phyloP scores from a whole-genome alignment of 2,113 vertebrate species.

The Pygoscelis antarcticus region DNA sequence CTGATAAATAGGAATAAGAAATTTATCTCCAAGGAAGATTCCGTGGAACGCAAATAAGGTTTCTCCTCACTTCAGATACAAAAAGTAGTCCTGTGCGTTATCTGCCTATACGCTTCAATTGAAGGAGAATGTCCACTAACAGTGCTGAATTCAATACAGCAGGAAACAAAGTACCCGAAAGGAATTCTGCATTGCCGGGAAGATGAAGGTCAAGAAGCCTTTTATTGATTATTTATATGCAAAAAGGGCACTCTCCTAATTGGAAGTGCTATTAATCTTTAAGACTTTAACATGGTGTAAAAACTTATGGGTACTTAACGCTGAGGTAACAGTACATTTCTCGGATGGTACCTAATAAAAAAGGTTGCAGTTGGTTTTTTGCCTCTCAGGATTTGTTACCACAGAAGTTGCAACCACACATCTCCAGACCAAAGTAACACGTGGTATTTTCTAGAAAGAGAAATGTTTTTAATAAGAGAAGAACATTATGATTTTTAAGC shows the following conservation, averaged over 20 bases:
- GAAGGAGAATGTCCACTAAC: neutral
- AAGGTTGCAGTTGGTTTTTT: neutral
- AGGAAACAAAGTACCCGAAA: neutral
- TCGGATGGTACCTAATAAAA: neutral
- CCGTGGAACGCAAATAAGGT: neutral
- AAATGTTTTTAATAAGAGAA: neutral
- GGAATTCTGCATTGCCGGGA: neutral
- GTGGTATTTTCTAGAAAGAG: neutral
- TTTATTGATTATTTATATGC: neutral
- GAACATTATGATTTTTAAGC: neutral
- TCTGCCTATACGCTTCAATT: neutral
- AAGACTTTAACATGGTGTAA: neutral
- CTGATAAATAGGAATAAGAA: neutral
- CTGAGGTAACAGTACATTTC: neutral
- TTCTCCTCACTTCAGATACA: neutral
- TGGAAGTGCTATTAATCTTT: neutral
- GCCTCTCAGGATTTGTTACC: neutral
- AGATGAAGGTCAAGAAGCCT: neutral
- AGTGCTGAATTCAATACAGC: neutral
- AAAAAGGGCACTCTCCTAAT: neutral
- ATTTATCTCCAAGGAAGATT: neutral
- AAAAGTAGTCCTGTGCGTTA: neutral
- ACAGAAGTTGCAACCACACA: neutral
- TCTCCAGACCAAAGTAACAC: neutral
- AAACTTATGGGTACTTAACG: rapidly evolving